Percentiles rank a stretch among this genome's conserved stretches.
Evolutionary conservation across 2,113 vertebrate genomes (phyloP).

Genomic region (Phyllostomus discolor): DNA sequence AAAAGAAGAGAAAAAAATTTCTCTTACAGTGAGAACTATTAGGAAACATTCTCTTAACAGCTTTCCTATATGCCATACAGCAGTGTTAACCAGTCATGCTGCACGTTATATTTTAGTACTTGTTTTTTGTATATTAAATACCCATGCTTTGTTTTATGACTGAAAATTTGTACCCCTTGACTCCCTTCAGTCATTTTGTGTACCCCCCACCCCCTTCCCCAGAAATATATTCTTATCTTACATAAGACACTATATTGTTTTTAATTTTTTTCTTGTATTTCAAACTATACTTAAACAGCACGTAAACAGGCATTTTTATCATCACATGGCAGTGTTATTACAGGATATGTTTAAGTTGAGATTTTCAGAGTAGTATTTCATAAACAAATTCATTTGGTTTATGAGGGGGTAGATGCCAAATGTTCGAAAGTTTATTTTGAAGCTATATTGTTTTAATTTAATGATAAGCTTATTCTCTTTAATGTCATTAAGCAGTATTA

Average conservation of each 20-base stretch:
- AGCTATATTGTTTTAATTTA: conserved; percentile 72
- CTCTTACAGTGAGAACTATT: neutral
- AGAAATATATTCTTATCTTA: neutral
- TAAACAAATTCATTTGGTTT: conserved; percentile 58
- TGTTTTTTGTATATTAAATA: neutral
- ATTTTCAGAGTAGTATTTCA: conserved; percentile 56
- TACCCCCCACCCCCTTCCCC: neutral
- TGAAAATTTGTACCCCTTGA: neutral
- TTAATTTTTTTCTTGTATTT: neutral
- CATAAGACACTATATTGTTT: neutral
- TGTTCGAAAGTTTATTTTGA: conserved; percentile 71
- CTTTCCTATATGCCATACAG: neutral
- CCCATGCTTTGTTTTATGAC: neutral
- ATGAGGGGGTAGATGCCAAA: conserved; percentile 58
- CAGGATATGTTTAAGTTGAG: neutral
- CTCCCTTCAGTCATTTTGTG: neutral
- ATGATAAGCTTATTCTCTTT: conserved; percentile 64
- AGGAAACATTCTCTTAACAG: neutral
- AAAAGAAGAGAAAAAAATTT: neutral
- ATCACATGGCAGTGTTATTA: neutral
- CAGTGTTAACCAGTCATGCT: neutral
- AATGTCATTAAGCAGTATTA: conserved; percentile 69
- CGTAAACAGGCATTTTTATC: neutral
- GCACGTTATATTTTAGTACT: neutral
- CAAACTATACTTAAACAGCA: neutral